phyloP scores from a whole-genome alignment of 2,797 vertebrate species.

The Vireo griseus region DNA sequence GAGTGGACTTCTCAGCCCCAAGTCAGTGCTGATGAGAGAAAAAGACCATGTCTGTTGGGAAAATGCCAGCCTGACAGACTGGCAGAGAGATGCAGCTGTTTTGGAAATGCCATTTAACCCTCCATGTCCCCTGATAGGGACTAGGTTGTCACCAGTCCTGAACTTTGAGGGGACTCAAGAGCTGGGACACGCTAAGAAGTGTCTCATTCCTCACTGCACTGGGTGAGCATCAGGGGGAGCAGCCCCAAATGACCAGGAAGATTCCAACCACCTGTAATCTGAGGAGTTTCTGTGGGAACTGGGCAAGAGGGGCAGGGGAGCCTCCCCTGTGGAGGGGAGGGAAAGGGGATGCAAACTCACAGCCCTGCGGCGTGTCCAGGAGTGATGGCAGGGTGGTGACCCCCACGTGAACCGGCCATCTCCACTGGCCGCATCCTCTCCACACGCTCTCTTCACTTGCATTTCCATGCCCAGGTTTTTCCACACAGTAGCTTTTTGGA shows the following conservation, averaged over 20 bases:
- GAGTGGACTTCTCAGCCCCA: background rate
- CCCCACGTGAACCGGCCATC: rapidly evolving
- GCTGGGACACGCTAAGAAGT: background rate
- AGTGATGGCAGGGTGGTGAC: background rate
- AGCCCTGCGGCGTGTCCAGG: rapidly evolving
- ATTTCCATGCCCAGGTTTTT: background rate
- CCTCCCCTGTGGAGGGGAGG: background rate
- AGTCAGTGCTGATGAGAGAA: background rate
- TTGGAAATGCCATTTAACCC: background rate
- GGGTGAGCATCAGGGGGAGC: background rate
- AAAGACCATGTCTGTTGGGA: background rate
- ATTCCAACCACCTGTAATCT: rapidly evolving
- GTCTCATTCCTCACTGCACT: rapidly evolving
- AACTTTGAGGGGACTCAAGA: background rate
- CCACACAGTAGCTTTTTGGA: background rate
- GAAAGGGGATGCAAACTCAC: background rate
- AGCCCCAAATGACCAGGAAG: background rate
- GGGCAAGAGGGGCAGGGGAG: background rate
- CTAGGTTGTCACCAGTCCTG: background rate
- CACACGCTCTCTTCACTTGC: rapidly evolving
- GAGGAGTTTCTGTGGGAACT: background rate
- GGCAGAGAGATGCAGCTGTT: background rate
- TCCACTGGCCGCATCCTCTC: background rate
- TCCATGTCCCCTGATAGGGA: background rate
- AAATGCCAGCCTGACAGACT: background rate